phyloP scores from a whole-genome alignment of 2,797 vertebrate genomes.

The Parauchenoglanis ngamensis region DNA sequence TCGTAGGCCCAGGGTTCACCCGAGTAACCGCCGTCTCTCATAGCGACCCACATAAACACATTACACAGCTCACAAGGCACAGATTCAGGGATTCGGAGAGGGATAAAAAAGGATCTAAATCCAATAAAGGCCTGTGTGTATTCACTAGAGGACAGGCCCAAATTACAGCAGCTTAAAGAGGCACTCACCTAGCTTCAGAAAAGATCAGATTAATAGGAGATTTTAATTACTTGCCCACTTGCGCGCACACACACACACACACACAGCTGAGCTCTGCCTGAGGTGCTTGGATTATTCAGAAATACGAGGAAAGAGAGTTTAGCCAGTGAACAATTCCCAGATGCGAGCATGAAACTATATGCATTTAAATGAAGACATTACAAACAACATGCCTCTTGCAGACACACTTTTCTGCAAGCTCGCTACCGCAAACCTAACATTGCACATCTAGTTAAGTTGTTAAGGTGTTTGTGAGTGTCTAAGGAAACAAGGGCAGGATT shows the following conservation, averaged over 20 bases:
- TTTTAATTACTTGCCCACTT: background rate
- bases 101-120: slow-evolving; percentile 20
- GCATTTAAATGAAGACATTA: background rate
- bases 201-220: background rate
- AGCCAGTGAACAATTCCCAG: background rate
- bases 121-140: slow-evolving; percentile 41
- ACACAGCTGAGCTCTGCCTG: background rate
- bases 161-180: slow-evolving; percentile 54
- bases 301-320: background rate
- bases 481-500: background rate
- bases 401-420: background rate
- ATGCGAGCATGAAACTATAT: background rate
- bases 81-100: background rate
- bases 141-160: slow-evolving; percentile 66
- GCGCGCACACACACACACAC: background rate
- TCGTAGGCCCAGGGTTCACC: background rate
- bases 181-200: background rate
- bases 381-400: background rate
- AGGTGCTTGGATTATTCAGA: background rate
- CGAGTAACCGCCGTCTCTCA: background rate
- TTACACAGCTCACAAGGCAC: background rate
- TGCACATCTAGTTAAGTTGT: background rate
- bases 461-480: background rate
- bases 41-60: background rate
- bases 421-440: background rate